Evolutionary conservation across 2,113 vertebrate genomes (phyloP), one percentile per base, ranked within the genome.

Genomic region (Bucco capensis): DNA sequence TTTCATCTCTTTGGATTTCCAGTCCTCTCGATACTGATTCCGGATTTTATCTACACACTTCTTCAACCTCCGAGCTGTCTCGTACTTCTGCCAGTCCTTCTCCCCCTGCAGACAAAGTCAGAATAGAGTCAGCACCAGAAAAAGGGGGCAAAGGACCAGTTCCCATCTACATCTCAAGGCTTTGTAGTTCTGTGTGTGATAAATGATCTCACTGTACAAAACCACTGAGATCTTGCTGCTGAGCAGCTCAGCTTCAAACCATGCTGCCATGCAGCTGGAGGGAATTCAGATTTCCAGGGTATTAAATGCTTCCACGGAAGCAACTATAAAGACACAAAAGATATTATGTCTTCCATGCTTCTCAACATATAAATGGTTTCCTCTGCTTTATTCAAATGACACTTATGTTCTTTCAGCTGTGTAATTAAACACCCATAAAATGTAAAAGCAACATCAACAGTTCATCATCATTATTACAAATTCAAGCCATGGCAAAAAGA

Each of bases 1-100:
- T 97, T 98, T 98, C 99, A 99, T 99, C 95, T 99, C 99, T 96
- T 99, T 99, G 72, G 99, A 99, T 96, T 99, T 99, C 99, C 98
- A 99, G 97, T 99, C 99, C 54, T 99, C 99, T 91, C 98, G 96
- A 88, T 99, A 99, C 14, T 99, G 98, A 78, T 98, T 97, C 57
- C 99, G 98, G 93, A 99, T 98, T 86, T 98, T 98, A 93, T 99
- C 98, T 77, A 99, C 99, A 6, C 98, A 98, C 82, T 98, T 99
- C 98, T 99, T 99, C 89, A 99, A 97, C 91, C 98, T 97, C 42
- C 98, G 98, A 33, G 99, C 99, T 1, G 98, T 99, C 96, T 99
- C 99, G 1, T 99, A 99, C 96, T 99, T 99, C 97, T 99, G 99
- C 99, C 99, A 99, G 95, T 99, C 99, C 92, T 99, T 99, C 96